phyloP scores from a whole-genome alignment of 2,888 invertebrate genomes.

The Thera britannica region DNA sequence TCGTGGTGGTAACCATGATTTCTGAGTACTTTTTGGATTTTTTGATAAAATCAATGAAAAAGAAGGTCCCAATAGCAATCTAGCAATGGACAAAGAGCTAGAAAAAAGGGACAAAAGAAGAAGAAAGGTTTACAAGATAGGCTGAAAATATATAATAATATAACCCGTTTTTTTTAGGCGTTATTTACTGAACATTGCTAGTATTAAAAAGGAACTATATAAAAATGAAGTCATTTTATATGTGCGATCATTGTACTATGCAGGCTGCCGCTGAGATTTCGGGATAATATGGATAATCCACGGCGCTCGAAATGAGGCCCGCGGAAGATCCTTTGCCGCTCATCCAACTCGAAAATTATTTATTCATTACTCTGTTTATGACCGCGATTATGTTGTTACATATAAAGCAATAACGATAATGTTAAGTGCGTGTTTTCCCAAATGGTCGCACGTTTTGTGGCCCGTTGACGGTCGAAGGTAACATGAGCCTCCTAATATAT shows the following conservation, averaged over 20 bases:
- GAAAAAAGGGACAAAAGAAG: too few species aligned
- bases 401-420: slow-evolving; percentile 49
- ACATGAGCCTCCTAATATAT: slow-evolving; percentile 29
- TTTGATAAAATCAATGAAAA: too few species aligned
- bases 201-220: slow-evolving; percentile 65
- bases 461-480: slow-evolving; percentile 24
- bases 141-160: too few species aligned
- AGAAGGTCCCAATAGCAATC: too few species aligned
- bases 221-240: slow-evolving; percentile 72
- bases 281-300: slow-evolving; percentile 80
- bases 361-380: slow-evolving; percentile 70
- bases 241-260: slow-evolving; percentile 60
- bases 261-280: slow-evolving; percentile 72
- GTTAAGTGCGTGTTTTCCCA: slow-evolving; percentile 46
- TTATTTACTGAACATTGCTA: slow-evolving; percentile 50
- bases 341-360: slow-evolving; percentile 72
- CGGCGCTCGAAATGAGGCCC: slow-evolving; percentile 71
- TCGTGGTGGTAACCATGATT: too few species aligned
- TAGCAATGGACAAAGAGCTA: too few species aligned
- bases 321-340: slow-evolving; percentile 66
- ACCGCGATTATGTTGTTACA: slow-evolving; percentile 60
- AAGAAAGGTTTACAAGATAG: too few species aligned
- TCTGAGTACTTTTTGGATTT: too few species aligned
- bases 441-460: slow-evolving; percentile 29
- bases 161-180: too few species aligned